Evolutionary conservation across 2,113 vertebrate genomes (phyloP).

Genomic region (Seriola rivoliana): DNA sequence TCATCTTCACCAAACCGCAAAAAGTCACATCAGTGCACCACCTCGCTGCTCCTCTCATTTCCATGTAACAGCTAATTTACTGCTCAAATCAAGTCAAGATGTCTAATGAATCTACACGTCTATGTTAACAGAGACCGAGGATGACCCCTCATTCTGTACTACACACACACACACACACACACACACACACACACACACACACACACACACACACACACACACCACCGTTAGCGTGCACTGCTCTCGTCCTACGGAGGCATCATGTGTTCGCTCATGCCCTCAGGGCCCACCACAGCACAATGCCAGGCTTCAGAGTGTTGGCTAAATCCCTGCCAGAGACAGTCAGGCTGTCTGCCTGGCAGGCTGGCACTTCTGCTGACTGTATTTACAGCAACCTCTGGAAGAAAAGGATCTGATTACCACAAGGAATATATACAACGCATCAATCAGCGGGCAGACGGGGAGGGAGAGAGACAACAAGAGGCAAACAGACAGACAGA

Average conservation of each 20-base stretch:
- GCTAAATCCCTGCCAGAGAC: slow-evolving; percentile 71
- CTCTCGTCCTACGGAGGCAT: slow-evolving; percentile 50
- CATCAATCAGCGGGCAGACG: slow-evolving; percentile 72
- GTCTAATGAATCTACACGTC: slow-evolving; percentile 71
- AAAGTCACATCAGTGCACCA: slow-evolving; percentile 62
- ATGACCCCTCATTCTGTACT: slow-evolving; percentile 39
- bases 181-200: slow-evolving; percentile 13
- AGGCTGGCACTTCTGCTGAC: slow-evolving; percentile 67
- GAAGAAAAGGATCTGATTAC: slow-evolving; percentile 78
- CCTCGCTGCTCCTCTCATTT: slow-evolving; percentile 50
- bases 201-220: slow-evolving; percentile 10
- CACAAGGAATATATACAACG: slow-evolving; percentile 73
- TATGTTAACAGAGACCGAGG: slow-evolving; percentile 50
- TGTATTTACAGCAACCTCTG: slow-evolving; percentile 77
- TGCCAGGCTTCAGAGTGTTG: slow-evolving; percentile 46
- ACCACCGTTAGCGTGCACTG: slow-evolving; percentile 15
- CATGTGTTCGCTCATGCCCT: slow-evolving; percentile 37
- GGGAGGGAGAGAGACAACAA: slow-evolving; percentile 39
- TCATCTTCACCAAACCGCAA: slow-evolving; percentile 59
- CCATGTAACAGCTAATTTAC: slow-evolving; percentile 72
- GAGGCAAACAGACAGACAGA: slow-evolving; percentile 37
- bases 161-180: slow-evolving; percentile 5
- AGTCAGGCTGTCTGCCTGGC: slow-evolving; percentile 72
- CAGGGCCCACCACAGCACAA: slow-evolving; percentile 29
- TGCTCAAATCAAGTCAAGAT: slow-evolving; percentile 54